Evolutionary conservation across 2,113 vertebrate genomes (phyloP).

Genomic region (Crotophaga sulcirostris): DNA sequence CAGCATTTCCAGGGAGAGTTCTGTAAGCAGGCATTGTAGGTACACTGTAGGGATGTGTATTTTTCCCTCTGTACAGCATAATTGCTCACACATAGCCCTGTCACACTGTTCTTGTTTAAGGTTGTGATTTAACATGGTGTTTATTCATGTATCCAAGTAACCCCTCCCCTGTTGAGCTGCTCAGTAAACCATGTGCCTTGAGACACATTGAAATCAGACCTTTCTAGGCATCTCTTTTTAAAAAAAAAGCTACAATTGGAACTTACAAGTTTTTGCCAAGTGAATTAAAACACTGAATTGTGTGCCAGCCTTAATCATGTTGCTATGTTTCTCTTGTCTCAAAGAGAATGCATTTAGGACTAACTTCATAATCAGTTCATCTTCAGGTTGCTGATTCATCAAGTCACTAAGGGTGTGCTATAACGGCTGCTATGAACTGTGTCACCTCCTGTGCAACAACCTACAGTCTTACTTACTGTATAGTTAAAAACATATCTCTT

Average conservation of each 20-base stretch:
- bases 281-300: constrained; percentile 34
- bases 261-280: constrained; percentile 40
- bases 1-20: constrained; percentile 11
- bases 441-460: background rate
- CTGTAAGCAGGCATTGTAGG: background rate
- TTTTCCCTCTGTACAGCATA: background rate
- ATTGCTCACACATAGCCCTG: background rate
- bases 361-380: constrained; percentile 20
- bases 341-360: constrained; percentile 11
- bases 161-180: constrained; percentile 11
- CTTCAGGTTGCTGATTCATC: background rate
- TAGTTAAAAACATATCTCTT: background rate
- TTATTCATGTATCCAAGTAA: constrained; percentile 30
- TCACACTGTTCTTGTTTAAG: background rate
- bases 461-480: background rate
- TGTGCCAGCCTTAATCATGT: constrained; percentile 43
- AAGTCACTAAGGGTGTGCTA: background rate
- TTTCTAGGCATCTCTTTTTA: constrained; percentile 17
- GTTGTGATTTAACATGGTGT: background rate
- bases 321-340: constrained; percentile 58
- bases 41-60: background rate
- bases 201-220: constrained; percentile 18
- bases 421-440: background rate
- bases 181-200: constrained; percentile 32
- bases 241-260: constrained; percentile 28